Evolutionary conservation across 2,113 vertebrate genomes (phyloP).

Genomic region (Lampris incognitus): DNA sequence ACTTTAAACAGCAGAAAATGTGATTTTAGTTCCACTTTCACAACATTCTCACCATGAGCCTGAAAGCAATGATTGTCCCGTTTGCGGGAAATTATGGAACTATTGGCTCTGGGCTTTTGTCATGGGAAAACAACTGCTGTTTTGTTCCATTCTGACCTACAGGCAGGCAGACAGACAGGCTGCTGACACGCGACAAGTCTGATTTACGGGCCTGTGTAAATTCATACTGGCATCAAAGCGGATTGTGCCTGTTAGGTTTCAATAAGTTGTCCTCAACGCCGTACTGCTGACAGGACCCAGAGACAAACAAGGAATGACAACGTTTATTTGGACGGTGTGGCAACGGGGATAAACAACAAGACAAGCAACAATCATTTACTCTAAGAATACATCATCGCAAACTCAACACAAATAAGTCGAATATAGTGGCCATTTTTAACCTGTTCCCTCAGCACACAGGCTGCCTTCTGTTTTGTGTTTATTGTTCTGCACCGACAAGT

Average conservation of each 20-base stretch:
- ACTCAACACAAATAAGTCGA: conserved; percentile 66
- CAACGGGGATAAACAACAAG: conserved; percentile 39
- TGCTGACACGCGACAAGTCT: conserved; percentile 30
- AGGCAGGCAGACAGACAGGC: conserved; percentile 2
- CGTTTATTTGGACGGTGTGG: conserved; percentile 39
- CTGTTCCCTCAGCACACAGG: conserved; percentile 16
- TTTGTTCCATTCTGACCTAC: conserved; percentile 15
- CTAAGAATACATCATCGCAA: conserved; percentile 48
- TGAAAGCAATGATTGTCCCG: conserved; percentile 20
- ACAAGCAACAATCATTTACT: conserved; percentile 47
- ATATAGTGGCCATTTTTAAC: conserved; percentile 46
- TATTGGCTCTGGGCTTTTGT: conserved; percentile 27
- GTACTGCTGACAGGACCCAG: conserved; percentile 43
- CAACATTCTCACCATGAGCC: conserved; percentile 1
- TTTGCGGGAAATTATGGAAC: conserved; percentile 15
- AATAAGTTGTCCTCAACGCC: conserved; percentile 28
- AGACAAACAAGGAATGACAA: conserved; percentile 29
- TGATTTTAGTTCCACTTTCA: conserved; percentile 36
- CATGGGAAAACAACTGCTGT: conserved; percentile 17
- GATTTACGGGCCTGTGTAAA: conserved; percentile 18
- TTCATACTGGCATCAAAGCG: conserved; percentile 22
- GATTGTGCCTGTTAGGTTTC: conserved; percentile 38
- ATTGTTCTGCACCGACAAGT: conserved; percentile 43
- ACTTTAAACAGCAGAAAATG: conserved; percentile 9
- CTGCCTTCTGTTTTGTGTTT: conserved; percentile 62